Evolutionary conservation across 1,140 invertebrate species (phyloP).

Genomic region (Drosophila paulistorum): DNA sequence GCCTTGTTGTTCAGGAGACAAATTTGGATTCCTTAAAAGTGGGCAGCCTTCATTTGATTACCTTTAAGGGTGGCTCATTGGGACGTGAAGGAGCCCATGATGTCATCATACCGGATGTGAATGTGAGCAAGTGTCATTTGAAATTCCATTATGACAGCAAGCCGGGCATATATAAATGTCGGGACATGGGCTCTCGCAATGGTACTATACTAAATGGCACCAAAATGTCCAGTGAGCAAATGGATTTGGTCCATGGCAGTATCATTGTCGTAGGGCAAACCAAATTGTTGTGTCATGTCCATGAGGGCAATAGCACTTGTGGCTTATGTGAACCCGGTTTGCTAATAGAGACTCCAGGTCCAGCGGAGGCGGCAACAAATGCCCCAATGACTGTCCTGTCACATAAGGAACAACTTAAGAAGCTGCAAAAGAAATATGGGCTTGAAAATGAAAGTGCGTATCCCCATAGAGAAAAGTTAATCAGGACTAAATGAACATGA

Average conservation of each 20-base stretch:
- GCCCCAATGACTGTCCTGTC: constrained; percentile 36
- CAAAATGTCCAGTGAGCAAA: constrained; percentile 87
- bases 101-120: constrained; percentile 90
- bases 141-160: constrained; percentile 87
- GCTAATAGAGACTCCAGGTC: constrained; percentile 83
- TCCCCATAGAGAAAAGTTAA: not conserved
- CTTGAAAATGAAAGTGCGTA: constrained; percentile 85
- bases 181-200: constrained; percentile 94
- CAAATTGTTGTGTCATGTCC: constrained; percentile 93
- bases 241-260: constrained; percentile 89
- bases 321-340: constrained; percentile 95
- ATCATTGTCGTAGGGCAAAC: constrained; percentile 88
- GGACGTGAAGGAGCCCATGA: constrained; percentile 91
- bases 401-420: constrained; percentile 89
- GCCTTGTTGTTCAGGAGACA: constrained; percentile 92
- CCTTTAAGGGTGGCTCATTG: constrained; percentile 92
- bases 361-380: constrained; percentile 6
- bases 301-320: constrained; percentile 92
- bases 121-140: constrained; percentile 93
- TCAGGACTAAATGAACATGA: not conserved
- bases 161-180: constrained; percentile 86
- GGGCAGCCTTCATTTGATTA: constrained; percentile 92
- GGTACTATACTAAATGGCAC: constrained; percentile 93
- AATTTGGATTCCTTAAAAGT: constrained; percentile 87
- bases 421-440: constrained; percentile 93